Base-by-base conservation (phyloP, 2,888 invertebrate genomes). In the Agapostemon virescens region DNA sequence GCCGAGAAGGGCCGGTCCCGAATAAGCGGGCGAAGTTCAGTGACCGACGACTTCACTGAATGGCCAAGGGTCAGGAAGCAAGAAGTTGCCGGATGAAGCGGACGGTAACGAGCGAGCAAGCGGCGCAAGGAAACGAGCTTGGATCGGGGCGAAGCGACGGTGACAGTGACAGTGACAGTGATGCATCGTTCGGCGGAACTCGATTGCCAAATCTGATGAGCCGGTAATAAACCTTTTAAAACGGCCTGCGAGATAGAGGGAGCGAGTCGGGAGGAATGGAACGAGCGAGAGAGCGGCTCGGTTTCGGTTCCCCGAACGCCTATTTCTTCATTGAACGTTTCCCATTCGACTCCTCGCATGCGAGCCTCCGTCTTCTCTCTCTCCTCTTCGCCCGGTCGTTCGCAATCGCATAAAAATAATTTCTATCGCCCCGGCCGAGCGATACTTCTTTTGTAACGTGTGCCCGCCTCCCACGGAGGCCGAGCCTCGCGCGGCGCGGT, bases 131-230 rank as follows among this genome's bases (percentile, higher is more conserved):
- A 81, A 85, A 81, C 82, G 66, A 66, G 73, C 76, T 49, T 49
- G 67, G 81, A 76, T 77, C 75, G 79, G 82, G 80, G 70, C 82
- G 74, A 83, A 82, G 78, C 76, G 79, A 82, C 82, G 79, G 78
- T 74, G 79, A 82, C 78, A 82, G 69, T 84, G 88, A 78, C 78
- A 82, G 69, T 84, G 87, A 88, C 88, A 87, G 86, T 87, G 88
- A 88, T 84, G 82, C 84, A 88, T 87, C 83, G 85, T 79, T 69
- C 72, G 77, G 40, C 40, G 71, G 69, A 78, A 74, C 77, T 68
- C 84, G 82, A 80, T 75, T 74, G 81, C 77, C 82, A 82, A 79
- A 81, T 84, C 79, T 64, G 80, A 81, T 75, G 81, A 78, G 81
- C 77, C 69, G 83, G 83, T 83, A 85, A 85, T 85, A 83, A 85